Percentiles rank a stretch among this genome's conserved stretches.
Conservation (phyloP, 1,140 invertebrate genomes). For the Yoshiicerus persimilis region DNA sequence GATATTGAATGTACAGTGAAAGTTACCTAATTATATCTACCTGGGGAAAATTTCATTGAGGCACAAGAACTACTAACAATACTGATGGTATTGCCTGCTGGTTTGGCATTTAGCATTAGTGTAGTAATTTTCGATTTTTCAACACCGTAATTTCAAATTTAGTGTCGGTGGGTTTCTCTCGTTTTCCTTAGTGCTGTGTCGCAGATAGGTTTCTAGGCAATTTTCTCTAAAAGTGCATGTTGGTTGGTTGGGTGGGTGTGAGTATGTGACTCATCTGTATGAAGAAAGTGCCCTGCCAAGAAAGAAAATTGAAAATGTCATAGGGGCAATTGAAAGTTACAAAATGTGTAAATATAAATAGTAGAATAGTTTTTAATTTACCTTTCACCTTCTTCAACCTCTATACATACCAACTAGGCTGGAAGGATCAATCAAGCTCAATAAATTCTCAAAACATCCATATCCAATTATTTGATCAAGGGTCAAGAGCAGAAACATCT, state of each 20-base stretch:
- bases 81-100: not conserved
- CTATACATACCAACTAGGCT: not conserved
- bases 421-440: not conserved
- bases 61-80: not conserved
- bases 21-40: not conserved
- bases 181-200: not conserved
- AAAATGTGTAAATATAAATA: slow-evolving; percentile 1
- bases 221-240: not conserved
- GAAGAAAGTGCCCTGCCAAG: not conserved
- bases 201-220: not conserved
- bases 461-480: not conserved
- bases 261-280: not conserved
- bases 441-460: not conserved
- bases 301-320: not conserved
- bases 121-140: not conserved
- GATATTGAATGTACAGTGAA: not conserved
- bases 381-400: not conserved
- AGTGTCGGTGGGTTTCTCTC: not conserved
- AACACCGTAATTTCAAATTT: not conserved
- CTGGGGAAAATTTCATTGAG: not conserved
- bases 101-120: not conserved
- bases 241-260: not conserved
- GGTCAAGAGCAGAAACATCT: not conserved
- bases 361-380: not conserved
- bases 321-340: not conserved